A percentile compares a stretch with the other conserved stretches of the same genome.
phyloP scores from a whole-genome alignment of 2,888 invertebrate species.

The Yponomeuta evonymella region DNA sequence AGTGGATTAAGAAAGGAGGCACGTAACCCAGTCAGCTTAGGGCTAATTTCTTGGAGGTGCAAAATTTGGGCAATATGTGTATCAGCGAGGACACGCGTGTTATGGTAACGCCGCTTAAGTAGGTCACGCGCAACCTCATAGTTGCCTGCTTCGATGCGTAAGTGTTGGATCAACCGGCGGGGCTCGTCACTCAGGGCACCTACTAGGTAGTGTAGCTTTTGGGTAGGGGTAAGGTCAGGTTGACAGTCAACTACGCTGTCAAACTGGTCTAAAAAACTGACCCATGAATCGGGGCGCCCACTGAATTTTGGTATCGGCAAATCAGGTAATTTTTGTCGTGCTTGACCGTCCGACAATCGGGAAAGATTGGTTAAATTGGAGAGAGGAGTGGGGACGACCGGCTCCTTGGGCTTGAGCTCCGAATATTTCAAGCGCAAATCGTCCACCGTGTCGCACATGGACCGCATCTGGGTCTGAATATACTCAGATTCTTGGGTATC shows the following conservation, averaged over 20 bases:
- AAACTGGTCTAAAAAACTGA: conserved; percentile 12
- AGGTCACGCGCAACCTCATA: conserved; percentile 12
- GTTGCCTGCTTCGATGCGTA: conserved; percentile 7
- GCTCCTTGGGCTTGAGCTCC: too few species aligned
- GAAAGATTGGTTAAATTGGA: too few species aligned
- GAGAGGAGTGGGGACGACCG: too few species aligned
- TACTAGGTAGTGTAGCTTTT: conserved; percentile 13
- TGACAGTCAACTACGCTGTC: conserved; percentile 16
- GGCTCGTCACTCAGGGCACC: conserved; percentile 15
- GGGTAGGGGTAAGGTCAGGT: conserved; percentile 13
- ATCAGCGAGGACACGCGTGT: conserved; percentile 16
- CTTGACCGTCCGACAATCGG: not conserved
- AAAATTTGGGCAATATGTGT: conserved; percentile 8
- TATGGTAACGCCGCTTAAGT: conserved; percentile 16
- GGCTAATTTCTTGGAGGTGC: not conserved
- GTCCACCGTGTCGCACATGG: too few species aligned
- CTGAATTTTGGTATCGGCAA: too few species aligned
- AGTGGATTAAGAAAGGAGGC: not conserved
- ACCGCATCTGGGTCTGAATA: too few species aligned
- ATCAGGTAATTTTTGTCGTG: not conserved
- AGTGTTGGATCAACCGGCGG: conserved; percentile 10
- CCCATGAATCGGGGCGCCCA: too few species aligned
- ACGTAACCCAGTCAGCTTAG: not conserved
- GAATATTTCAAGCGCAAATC: too few species aligned
- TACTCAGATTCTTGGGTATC: too few species aligned